Evolutionary conservation across 2,113 vertebrate species (phyloP).

Genomic region (Nothocercus nigrocapillus): DNA sequence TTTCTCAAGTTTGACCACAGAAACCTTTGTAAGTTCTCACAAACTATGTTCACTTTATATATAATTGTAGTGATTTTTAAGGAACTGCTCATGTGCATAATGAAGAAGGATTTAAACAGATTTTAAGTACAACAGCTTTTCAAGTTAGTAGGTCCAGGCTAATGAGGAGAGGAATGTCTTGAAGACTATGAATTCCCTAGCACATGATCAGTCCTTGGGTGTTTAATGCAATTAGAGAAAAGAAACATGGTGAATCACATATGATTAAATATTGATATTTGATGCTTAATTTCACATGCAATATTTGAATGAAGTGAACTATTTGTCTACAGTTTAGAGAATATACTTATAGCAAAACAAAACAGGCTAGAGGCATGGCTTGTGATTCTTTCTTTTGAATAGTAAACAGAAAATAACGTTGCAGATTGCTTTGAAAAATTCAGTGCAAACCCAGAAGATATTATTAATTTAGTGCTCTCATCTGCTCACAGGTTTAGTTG

Average conservation of each 20-base stretch:
- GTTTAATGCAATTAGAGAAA: neutral
- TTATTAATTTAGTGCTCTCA: neutral
- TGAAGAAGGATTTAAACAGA: neutral
- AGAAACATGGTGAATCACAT: neutral
- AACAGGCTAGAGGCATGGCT: neutral
- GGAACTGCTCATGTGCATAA: neutral
- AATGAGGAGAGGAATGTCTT: neutral
- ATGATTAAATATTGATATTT: neutral
- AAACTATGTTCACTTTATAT: neutral
- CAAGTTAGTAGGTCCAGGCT: neutral
- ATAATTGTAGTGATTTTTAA: neutral
- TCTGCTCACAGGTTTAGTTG: constrained; percentile 80
- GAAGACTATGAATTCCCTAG: neutral
- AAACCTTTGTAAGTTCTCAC: neutral
- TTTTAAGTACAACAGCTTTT: neutral
- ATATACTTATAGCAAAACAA: neutral
- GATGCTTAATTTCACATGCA: neutral
- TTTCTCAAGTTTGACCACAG: neutral
- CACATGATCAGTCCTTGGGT: neutral
- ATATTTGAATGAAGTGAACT: neutral
- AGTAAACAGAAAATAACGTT: neutral
- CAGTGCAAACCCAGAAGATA: neutral
- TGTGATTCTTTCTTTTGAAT: neutral
- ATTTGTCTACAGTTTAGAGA: neutral
- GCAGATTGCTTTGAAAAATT: neutral